Percentiles rank a stretch among this genome's conserved stretches.
phyloP scores from a whole-genome alignment of 2,888 invertebrate species.

The Drosophila niveifrons region DNA sequence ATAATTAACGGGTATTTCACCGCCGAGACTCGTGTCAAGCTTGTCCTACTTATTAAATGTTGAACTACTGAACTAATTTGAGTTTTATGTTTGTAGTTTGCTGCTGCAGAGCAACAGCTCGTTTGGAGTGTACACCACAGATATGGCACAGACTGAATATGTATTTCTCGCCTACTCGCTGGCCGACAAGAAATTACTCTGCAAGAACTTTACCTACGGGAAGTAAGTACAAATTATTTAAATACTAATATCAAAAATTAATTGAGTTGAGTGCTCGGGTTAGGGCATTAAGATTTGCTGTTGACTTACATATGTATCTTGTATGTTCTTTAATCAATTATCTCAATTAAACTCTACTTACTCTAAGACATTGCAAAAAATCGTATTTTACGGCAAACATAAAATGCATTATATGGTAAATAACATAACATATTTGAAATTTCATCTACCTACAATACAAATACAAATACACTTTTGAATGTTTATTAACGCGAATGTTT shows the following conservation, averaged over 20 bases:
- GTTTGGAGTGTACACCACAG: constrained; percentile 73
- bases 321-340: constrained; percentile 62
- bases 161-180: constrained; percentile 81
- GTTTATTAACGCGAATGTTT: constrained; percentile 39
- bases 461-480: constrained; percentile 33
- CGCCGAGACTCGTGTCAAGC: not conserved
- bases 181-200: constrained; percentile 64
- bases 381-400: constrained; percentile 84
- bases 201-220: constrained; percentile 78
- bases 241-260: constrained; percentile 4
- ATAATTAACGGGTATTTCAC: not conserved
- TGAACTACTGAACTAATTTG: not conserved
- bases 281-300: constrained; percentile 37
- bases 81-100: constrained; percentile 53
- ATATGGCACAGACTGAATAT: constrained; percentile 72
- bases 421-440: constrained; percentile 67
- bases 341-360: constrained; percentile 47
- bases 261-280: constrained; percentile 17
- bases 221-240: constrained; percentile 74
- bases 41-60: not conserved
- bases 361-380: constrained; percentile 82
- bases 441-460: constrained; percentile 39
- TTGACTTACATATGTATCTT: constrained; percentile 57
- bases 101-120: constrained; percentile 74
- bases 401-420: constrained; percentile 84